These are phyloP conservation scores for Hirudo medicinalis DNA, from an alignment of 1,140 invertebrate species.

Conservation along the genomic window DNA sequence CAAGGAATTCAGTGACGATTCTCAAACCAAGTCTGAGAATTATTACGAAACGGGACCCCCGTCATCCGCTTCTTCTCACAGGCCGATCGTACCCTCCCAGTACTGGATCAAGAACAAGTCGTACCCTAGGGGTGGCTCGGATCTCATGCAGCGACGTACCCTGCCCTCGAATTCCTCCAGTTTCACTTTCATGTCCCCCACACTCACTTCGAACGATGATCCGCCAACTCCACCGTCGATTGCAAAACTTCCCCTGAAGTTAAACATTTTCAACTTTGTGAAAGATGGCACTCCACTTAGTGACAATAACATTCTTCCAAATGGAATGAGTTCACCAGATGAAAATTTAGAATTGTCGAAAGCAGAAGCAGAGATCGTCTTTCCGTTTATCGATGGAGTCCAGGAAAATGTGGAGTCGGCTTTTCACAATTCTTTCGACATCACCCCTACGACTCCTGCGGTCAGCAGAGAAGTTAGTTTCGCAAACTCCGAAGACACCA, in stretches of 20 bases:
- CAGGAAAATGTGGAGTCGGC: too few species aligned
- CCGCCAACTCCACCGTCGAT: neutral
- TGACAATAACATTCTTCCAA: too few species aligned
- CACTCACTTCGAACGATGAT: neutral
- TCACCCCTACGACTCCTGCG: conserved; percentile 1
- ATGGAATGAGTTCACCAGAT: too few species aligned
- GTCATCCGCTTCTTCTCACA: neutral
- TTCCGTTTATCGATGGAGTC: too few species aligned
- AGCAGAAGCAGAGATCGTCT: neutral
- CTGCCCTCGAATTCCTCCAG: neutral
- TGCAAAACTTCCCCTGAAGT: too few species aligned
- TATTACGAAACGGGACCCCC: conserved; percentile 3
- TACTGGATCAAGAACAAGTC: neutral
- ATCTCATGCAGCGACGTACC: neutral
- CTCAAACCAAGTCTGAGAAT: neutral
- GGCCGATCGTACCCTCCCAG: neutral
- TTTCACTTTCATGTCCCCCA: neutral
- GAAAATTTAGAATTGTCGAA: neutral
- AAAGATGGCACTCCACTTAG: too few species aligned
- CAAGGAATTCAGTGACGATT: neutral
- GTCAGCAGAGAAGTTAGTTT: neutral
- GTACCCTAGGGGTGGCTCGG: too few species aligned
- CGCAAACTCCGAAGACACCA: neutral
- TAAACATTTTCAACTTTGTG: too few species aligned
- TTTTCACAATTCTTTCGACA: too few species aligned